These are phyloP conservation scores for Micoletzkya japonica DNA, from an alignment of 2,888 invertebrate species.

Conservation along the genomic window DNA sequence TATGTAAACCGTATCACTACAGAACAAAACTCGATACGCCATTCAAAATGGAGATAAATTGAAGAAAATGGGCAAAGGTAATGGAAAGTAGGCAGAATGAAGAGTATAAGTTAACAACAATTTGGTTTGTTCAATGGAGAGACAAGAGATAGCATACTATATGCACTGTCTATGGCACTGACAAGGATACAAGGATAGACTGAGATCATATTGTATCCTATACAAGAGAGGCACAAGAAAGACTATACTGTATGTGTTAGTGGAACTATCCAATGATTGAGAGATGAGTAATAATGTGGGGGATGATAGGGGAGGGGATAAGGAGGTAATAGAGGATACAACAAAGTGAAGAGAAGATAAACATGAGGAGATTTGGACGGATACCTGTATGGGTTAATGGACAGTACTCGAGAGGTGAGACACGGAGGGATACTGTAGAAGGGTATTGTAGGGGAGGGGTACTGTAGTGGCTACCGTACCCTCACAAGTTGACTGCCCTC, in stretches of 20 bases:
- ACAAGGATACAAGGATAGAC: neutral
- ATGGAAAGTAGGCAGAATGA: too few relatives aligned
- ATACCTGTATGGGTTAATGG: neutral
- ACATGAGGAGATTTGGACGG: neutral
- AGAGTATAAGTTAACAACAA: too few relatives aligned
- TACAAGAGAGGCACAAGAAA: neutral
- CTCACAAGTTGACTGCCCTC: slow-evolving; percentile 26
- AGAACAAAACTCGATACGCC: too few relatives aligned
- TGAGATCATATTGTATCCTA: neutral
- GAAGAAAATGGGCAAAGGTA: too few relatives aligned
- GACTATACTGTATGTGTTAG: too few relatives aligned
- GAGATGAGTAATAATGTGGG: slow-evolving; percentile 3
- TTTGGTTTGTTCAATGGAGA: too few relatives aligned
- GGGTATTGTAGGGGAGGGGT: neutral
- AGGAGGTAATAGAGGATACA: neutral
- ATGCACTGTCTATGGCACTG: neutral
- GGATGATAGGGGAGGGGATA: neutral
- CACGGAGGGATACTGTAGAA: neutral
- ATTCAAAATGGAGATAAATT: too few relatives aligned
- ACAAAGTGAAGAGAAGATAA: neutral
- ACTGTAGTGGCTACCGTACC: neutral
- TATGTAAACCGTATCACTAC: too few relatives aligned
- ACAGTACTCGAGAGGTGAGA: neutral
- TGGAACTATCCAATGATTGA: too few relatives aligned
- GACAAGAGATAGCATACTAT: too few relatives aligned